Evolutionary conservation across 23 tunicate species (phyloP).

Genomic region (Styela clava): DNA sequence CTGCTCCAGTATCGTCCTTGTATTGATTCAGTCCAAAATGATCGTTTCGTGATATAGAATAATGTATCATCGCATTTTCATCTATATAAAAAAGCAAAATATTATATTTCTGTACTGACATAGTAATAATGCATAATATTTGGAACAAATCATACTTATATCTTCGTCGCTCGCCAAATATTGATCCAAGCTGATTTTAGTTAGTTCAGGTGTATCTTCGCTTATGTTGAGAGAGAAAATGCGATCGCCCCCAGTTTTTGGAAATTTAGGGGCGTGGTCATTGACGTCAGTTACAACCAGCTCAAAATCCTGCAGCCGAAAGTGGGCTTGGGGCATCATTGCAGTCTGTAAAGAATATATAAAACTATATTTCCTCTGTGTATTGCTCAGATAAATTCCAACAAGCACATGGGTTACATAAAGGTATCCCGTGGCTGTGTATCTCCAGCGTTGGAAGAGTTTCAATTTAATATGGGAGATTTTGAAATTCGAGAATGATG

Average conservation of each 20-base stretch:
- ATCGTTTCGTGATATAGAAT: conserved; percentile 41
- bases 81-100: conserved; percentile 35
- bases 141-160: conserved; percentile 36
- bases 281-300: conserved; percentile 55
- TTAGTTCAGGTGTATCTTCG: conserved; percentile 41
- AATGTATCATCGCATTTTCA: conserved; percentile 42
- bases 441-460: too few species aligned
- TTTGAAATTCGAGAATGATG: too few species aligned
- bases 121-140: neutral
- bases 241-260: conserved; percentile 9
- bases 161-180: conserved; percentile 74
- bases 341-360: conserved; percentile 27
- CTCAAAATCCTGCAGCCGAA: conserved; percentile 50
- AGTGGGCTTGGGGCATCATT: conserved; percentile 43
- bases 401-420: too few species aligned
- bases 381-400: too few species aligned
- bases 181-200: conserved; percentile 37
- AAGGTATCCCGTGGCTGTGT: too few species aligned
- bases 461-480: too few species aligned
- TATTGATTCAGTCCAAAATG: conserved; percentile 37
- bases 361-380: too few species aligned
- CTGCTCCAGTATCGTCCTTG: conserved; percentile 59
- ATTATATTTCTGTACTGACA: too few species aligned
- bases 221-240: conserved; percentile 45
- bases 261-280: conserved; percentile 75